A percentile compares a stretch with the other conserved stretches of the same genome.
Conservation (phyloP, 2,888 invertebrate genomes). For the Cryptophagus acutangulus region DNA sequence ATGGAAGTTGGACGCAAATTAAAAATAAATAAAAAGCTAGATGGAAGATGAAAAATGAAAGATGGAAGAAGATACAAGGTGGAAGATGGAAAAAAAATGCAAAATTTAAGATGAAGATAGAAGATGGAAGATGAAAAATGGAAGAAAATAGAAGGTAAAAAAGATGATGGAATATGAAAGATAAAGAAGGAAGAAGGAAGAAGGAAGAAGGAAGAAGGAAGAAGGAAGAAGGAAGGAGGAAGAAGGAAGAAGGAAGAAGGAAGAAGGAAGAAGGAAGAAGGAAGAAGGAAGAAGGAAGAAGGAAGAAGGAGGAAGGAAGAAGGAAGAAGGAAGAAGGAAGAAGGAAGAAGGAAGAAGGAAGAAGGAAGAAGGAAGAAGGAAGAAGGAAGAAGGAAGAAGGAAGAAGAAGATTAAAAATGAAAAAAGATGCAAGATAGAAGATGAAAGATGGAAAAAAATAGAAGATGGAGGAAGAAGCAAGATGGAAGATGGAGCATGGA, state of each 20-base stretch:
- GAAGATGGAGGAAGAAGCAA: no score
- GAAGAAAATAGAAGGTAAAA: not conserved
- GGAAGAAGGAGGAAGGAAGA: not conserved
- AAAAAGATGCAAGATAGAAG: no score
- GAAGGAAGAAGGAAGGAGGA: not conserved
- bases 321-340: no score
- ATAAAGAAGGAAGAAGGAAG: not conserved
- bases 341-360: constrained; percentile 1
- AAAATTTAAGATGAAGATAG: no score
- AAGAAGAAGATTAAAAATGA: constrained; percentile 5
- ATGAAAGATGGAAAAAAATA: no score
- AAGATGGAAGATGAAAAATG: not conserved
- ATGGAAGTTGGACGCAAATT: no score
- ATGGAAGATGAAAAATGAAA: no score
- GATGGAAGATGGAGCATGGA: no score
- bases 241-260: not conserved
- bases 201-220: not conserved
- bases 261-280: not conserved
- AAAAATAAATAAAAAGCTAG: no score
- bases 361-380: not conserved
- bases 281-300: constrained; percentile 2
- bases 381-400: constrained; percentile 1
- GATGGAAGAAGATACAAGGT: no score
- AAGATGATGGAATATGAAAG: not conserved
- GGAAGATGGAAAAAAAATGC: no score